Evolutionary conservation across 2,797 vertebrate species (phyloP), one percentile per base, ranked within the genome.

Genomic region (Gymnoscopelus microlampas): DNA sequence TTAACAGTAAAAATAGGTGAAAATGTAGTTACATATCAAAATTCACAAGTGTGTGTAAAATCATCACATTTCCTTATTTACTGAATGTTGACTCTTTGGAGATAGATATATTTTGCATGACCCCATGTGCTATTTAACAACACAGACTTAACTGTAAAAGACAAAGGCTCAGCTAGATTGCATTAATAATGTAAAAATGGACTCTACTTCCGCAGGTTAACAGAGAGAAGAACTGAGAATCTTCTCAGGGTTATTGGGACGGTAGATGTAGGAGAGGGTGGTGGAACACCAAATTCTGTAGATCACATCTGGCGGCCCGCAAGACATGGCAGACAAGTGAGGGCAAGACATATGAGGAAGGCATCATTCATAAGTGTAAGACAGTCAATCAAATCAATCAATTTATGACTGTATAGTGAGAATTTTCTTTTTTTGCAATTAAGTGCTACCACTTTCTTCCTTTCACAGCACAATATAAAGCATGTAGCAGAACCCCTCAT

Each of bases 281-380:
- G 56, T 0, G 68, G 61, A 53, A 88, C 73, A 0, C 76, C 79
- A 0, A 84, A 85, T 39, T 89, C 88, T 26, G 74, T 90, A 44
- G 64, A 89, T 44, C 90, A 85, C 29, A 83, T 88, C 59, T 94
- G 94, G 91, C 89, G 88, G 12, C 85, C 88, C 5, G 80, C 91
- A 51, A 90, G 92, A 78, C 87, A 93, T 57, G 91, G 88, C 70
- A 89, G 88, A 82, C 88, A 89, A 47, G 78, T 87, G 81, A 82
- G 86, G 60, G 89, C 91, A 70, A 92, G 93, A 85, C 94, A 95
- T 92, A 93, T 94, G 77, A 86, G 89, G 19, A 82, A 86, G 74
- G 88, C 86, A 5, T 79, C 84, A 67, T 77, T 87, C 71, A 78
- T 89, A 57, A 87, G 79, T 7, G 90, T 92, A 75, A 77, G 88